Evolutionary conservation across 2,113 vertebrate genomes (phyloP).

Genomic region (Pogona vitticeps): DNA sequence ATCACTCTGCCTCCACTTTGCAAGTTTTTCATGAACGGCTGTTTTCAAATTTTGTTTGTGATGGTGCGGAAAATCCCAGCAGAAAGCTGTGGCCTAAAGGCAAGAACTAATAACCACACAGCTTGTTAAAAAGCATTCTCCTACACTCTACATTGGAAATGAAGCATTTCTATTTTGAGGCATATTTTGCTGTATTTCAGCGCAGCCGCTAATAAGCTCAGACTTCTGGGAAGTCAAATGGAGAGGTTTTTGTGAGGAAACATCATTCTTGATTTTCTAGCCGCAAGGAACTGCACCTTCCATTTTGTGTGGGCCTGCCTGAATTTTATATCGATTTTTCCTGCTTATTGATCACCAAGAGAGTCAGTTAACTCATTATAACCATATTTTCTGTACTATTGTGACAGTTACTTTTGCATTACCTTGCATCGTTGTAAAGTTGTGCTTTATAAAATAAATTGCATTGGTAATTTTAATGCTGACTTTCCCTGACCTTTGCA

Average conservation of each 20-base stretch:
- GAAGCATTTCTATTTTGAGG: constrained; percentile 10
- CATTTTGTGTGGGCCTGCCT: not conserved
- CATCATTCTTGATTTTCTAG: rapidly evolving
- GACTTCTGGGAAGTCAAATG: not conserved
- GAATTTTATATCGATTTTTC: constrained; percentile 27
- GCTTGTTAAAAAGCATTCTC: not conserved
- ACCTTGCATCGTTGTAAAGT: constrained; percentile 41
- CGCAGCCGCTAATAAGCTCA: not conserved
- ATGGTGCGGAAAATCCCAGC: constrained; percentile 29
- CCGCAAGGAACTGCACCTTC: not conserved
- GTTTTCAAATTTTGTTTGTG: constrained; percentile 2
- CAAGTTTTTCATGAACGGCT: not conserved
- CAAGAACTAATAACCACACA: constrained; percentile 29
- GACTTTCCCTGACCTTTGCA: constrained; percentile 56
- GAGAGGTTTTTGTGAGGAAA: not conserved
- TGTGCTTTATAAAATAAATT: constrained; percentile 55
- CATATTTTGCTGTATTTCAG: not conserved
- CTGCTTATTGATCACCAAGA: constrained; percentile 36
- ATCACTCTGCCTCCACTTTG: not conserved
- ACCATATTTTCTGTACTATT: constrained; percentile 38
- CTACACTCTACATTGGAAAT: not conserved
- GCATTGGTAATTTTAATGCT: constrained; percentile 49
- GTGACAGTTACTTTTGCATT: constrained; percentile 43
- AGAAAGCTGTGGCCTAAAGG: constrained; percentile 29
- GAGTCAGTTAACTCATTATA: constrained; percentile 41